Evolutionary conservation across 2,888 invertebrate species (phyloP).

Genomic region (Brassicogethes aeneus): DNA sequence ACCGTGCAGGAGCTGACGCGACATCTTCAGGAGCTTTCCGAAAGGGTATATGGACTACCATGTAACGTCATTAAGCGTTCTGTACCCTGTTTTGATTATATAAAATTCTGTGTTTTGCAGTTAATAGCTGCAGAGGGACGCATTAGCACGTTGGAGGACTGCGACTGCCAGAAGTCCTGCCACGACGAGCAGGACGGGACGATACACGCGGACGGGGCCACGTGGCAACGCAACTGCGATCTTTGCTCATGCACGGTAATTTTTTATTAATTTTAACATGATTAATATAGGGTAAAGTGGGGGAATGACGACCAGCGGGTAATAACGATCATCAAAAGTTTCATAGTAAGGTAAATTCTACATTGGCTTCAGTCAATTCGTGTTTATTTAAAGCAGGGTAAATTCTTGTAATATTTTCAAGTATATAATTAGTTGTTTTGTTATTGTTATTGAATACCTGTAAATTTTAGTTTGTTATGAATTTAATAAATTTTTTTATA

Average conservation of each 20-base stretch:
- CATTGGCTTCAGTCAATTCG: no score
- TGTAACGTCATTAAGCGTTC: conserved; percentile 40
- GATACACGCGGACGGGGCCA: conserved; percentile 72
- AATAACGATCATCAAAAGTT: no score
- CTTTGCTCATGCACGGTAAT: conserved; percentile 79
- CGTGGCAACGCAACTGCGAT: conserved; percentile 79
- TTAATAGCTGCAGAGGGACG: conserved; percentile 72
- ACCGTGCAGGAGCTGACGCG: conserved; percentile 73
- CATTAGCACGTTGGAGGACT: conserved; percentile 71
- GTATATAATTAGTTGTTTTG: no score
- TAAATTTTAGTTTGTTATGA: no score
- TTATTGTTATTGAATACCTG: no score
- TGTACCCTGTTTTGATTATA: conserved; percentile 37
- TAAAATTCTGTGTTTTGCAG: conserved; percentile 47
- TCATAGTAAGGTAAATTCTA: no score
- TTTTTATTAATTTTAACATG: neutral
- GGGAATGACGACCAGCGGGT: no score
- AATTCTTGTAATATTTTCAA: no score
- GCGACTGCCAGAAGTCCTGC: conserved; percentile 87
- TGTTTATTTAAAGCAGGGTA: no score
- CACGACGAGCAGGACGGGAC: conserved; percentile 70
- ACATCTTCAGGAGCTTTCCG: conserved; percentile 72
- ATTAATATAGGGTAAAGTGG: conserved; percentile 5
- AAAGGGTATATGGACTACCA: conserved; percentile 61
- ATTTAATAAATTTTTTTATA: no score